Evolutionary conservation across 1,140 invertebrate species (phyloP).

Genomic region (Drosophila seguyi): DNA sequence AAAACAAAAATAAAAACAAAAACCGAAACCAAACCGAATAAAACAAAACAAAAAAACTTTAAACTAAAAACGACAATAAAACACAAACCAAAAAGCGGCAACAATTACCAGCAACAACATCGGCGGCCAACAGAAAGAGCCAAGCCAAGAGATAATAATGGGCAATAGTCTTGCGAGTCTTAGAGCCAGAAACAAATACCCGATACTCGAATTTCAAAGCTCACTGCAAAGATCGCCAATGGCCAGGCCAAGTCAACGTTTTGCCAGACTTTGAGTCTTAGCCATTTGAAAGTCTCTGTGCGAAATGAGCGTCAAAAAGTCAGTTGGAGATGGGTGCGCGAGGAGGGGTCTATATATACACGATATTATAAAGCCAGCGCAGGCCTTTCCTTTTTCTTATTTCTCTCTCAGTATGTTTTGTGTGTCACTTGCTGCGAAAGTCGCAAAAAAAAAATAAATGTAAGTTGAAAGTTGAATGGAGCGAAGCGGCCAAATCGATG

Average conservation of each 20-base stretch:
- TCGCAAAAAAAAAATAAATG: conserved; percentile 44
- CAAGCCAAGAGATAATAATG: conserved; percentile 67
- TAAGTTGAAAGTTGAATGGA: conserved; percentile 78
- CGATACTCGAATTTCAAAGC: conserved; percentile 64
- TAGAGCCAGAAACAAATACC: conserved; percentile 51
- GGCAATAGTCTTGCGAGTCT: conserved; percentile 62
- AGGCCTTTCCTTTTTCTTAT: conserved; percentile 69
- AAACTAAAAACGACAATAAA: conserved; percentile 46
- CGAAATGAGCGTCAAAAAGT: conserved; percentile 64
- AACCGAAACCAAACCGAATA: conserved; percentile 29
- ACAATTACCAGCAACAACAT: conserved; percentile 75
- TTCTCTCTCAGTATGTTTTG: conserved; percentile 45
- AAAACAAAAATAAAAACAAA: conserved; percentile 42
- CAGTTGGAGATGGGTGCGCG: conserved; percentile 17
- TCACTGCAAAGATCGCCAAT: conserved; percentile 52
- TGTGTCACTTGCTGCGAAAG: conserved; percentile 81
- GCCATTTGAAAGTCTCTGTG: conserved; percentile 76
- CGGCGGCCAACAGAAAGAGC: conserved; percentile 41
- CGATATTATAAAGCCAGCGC: conserved; percentile 20
- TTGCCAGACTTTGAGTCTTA: conserved; percentile 38
- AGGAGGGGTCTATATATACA: not conserved
- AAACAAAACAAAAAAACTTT: conserved; percentile 20
- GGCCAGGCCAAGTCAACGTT: conserved; percentile 42
- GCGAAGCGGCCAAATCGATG: conserved; percentile 33
- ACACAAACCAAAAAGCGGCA: conserved; percentile 63